These are phyloP conservation scores for Thaumatotibia leucotreta DNA, from an alignment of 1,140 invertebrate genomes.

Conservation along the genomic window DNA sequence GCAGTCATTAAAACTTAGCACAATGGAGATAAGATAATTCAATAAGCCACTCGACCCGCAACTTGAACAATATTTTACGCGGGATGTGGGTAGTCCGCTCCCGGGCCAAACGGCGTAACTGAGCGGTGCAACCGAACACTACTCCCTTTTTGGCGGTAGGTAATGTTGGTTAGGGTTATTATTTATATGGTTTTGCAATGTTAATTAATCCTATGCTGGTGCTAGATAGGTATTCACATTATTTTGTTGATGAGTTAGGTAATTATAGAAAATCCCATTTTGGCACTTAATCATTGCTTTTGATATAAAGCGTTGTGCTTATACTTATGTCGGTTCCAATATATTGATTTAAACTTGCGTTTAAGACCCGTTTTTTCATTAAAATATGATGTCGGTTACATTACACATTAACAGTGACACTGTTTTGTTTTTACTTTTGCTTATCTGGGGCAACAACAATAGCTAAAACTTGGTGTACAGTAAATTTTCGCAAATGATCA, in stretches of 20 bases:
- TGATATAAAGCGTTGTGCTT: no score
- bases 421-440: no score
- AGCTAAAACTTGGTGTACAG: no score
- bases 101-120: neutral
- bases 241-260: neutral
- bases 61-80: constrained; percentile 9
- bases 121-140: neutral
- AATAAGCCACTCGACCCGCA: constrained; percentile 5
- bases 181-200: constrained; percentile 9
- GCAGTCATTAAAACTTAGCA: constrained; percentile 10
- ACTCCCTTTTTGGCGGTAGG: neutral
- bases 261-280: no score
- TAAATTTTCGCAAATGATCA: no score
- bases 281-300: no score
- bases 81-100: neutral
- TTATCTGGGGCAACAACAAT: no score
- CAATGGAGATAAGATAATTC: constrained; percentile 12
- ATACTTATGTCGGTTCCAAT: no score
- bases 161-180: neutral
- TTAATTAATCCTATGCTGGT: constrained; percentile 8
- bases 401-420: no score
- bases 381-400: no score
- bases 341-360: no score
- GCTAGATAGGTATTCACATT: neutral
- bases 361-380: no score